A percentile compares a stretch with the other conserved stretches of the same genome.
Conservation (phyloP, 2,797 vertebrate species). For the Myotis findleyi region DNA sequence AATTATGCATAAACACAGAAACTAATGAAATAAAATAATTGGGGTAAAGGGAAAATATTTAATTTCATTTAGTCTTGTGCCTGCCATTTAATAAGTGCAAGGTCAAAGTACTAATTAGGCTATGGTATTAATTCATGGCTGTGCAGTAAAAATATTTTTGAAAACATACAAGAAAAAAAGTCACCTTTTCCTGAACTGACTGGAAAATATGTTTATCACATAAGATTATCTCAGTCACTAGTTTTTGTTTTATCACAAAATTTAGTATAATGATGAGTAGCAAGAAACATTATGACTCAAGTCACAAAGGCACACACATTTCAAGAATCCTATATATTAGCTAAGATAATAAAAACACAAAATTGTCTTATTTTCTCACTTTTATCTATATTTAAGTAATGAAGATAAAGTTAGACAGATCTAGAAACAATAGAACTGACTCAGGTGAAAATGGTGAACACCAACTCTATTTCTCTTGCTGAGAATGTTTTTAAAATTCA, state of each 20-base stretch:
- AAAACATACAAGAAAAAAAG: conserved; percentile 31
- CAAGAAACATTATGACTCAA: not conserved
- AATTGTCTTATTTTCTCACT: not conserved
- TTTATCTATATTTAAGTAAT: conserved; percentile 13
- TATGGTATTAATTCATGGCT: not conserved
- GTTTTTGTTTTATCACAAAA: not conserved
- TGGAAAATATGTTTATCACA: conserved; percentile 2
- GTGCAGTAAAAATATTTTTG: not conserved
- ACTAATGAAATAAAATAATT: not conserved
- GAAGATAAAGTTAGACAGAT: conserved; percentile 13
- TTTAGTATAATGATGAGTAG: not conserved
- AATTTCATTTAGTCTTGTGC: conserved; percentile 8
- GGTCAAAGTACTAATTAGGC: not conserved
- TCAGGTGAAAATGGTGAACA: not conserved
- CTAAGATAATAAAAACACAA: not conserved
- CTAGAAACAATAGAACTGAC: not conserved
- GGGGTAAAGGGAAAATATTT: not conserved
- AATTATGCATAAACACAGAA: not conserved
- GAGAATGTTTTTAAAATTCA: not conserved
- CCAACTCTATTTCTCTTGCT: not conserved
- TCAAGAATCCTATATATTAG: not conserved
- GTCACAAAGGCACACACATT: not conserved
- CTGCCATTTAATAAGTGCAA: not conserved
- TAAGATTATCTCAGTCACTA: not conserved
- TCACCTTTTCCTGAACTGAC: not conserved